phyloP scores from a whole-genome alignment of 53 echinoderm and acorn worm species.

The Luidia sarsii region DNA sequence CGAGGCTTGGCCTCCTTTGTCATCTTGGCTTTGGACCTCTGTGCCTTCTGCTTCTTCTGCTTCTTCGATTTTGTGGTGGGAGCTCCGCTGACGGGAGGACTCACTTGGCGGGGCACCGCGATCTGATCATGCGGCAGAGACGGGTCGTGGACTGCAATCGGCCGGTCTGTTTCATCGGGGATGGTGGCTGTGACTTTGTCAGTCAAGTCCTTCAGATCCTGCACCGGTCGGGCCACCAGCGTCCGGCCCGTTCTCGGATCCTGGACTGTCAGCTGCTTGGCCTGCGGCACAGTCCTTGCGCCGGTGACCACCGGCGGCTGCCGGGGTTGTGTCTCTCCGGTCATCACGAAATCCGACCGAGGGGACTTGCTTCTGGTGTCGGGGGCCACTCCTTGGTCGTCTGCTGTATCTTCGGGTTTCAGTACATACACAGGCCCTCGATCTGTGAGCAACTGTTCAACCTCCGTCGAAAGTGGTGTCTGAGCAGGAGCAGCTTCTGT shows the following conservation, averaged over 20 bases:
- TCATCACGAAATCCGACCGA: constrained; percentile 24
- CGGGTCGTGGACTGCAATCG: constrained; percentile 39
- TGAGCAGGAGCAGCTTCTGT: neutral
- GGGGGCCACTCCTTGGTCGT: constrained; percentile 28
- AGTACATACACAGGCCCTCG: constrained; percentile 84
- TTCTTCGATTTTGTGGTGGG: neutral
- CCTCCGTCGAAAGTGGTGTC: neutral
- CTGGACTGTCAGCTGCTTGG: constrained; percentile 42
- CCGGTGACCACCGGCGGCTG: constrained; percentile 48
- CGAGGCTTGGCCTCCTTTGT: neutral
- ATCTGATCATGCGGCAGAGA: constrained; percentile 12
- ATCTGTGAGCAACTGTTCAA: constrained; percentile 75
- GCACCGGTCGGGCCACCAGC: constrained; percentile 57
- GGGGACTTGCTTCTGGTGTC: constrained; percentile 42
- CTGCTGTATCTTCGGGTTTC: constrained; percentile 40
- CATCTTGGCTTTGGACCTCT: neutral
- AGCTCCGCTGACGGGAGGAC: neutral
- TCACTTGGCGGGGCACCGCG: constrained; percentile 1
- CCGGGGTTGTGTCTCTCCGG: constrained; percentile 6
- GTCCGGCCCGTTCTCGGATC: constrained; percentile 78
- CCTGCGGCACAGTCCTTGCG: constrained; percentile 37
- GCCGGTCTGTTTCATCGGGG: constrained; percentile 20
- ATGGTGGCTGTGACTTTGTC: constrained; percentile 44
- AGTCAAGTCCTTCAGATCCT: constrained; percentile 41
- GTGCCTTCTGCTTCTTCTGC: constrained; percentile 18